A percentile compares a stretch with the other conserved stretches of the same genome.
Evolutionary conservation across 2,888 invertebrate species (phyloP).

Genomic region (Meiosimyza platycephala): DNA sequence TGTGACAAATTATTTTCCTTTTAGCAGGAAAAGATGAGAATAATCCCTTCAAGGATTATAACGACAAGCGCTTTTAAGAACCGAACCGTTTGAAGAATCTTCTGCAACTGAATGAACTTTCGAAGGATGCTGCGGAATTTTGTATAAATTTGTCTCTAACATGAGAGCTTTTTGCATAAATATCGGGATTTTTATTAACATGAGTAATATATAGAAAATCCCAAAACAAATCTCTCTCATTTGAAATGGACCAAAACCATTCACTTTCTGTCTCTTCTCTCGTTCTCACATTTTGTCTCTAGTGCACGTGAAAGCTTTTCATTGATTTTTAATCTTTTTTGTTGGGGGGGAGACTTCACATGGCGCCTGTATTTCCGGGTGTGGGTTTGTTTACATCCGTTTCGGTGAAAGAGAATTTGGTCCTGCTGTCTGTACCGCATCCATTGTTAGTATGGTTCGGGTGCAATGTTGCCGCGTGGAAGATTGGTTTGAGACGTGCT

Average conservation of each 20-base stretch:
- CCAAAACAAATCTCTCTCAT: slow-evolving; percentile 24
- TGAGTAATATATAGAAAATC: background rate
- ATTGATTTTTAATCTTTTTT: slow-evolving; percentile 36
- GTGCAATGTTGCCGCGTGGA: background rate
- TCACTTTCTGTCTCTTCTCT: slow-evolving; percentile 7
- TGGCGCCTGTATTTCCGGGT: background rate
- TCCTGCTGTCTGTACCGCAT: slow-evolving; percentile 30
- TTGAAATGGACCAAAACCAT: background rate
- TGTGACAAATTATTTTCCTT: slow-evolving; percentile 6
- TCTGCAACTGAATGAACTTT: slow-evolving; percentile 53
- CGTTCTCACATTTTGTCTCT: background rate
- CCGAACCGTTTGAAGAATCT: slow-evolving; percentile 55
- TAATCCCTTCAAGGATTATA: background rate
- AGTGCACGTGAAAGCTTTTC: slow-evolving; percentile 39
- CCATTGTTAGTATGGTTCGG: slow-evolving; percentile 10
- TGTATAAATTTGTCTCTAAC: background rate
- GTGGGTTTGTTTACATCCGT: slow-evolving; percentile 38
- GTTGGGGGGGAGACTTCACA: background rate
- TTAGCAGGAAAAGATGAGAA: background rate
- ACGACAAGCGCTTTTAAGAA: slow-evolving; percentile 38
- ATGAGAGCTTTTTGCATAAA: background rate
- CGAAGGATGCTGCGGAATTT: slow-evolving; percentile 41
- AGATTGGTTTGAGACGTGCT: background rate
- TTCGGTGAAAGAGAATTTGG: slow-evolving; percentile 32
- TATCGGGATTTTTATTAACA: background rate